Conservation (phyloP, 2,113 vertebrate genomes). For the Eolophus roseicapilla region DNA sequence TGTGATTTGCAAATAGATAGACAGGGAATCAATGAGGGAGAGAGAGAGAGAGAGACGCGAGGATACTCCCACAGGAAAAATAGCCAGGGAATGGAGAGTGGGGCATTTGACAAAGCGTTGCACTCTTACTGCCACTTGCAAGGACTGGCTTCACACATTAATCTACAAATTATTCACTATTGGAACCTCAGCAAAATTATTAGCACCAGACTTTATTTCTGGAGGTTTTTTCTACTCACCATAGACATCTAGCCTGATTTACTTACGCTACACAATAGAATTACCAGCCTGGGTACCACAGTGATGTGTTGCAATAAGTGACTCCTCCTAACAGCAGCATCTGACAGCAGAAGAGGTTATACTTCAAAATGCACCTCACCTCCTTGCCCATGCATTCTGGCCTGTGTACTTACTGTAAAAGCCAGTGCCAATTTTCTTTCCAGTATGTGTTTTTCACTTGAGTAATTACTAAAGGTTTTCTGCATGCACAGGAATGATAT, state of each 20-base stretch:
- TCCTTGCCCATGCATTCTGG: fast-evolving
- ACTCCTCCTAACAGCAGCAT: no score
- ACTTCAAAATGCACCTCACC: background rate
- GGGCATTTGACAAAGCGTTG: background rate
- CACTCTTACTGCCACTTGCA: background rate
- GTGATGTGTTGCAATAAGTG: fast-evolving
- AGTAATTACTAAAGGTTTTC: background rate
- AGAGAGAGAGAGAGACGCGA: background rate
- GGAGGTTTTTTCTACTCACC: background rate
- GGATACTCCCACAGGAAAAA: background rate
- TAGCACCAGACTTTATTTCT: background rate
- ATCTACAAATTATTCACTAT: background rate
- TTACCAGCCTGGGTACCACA: fast-evolving
- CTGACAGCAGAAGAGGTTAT: background rate
- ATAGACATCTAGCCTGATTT: background rate
- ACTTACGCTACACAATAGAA: fast-evolving
- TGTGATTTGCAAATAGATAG: background rate
- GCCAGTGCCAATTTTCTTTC: background rate
- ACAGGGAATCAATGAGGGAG: background rate
- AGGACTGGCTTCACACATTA: background rate
- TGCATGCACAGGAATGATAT: background rate
- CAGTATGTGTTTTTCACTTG: fast-evolving
- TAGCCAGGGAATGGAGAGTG: background rate
- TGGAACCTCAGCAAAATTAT: background rate
- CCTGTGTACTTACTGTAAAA: background rate